Conservation (phyloP, 2,113 vertebrate species). For the Phaethornis superciliosus region DNA sequence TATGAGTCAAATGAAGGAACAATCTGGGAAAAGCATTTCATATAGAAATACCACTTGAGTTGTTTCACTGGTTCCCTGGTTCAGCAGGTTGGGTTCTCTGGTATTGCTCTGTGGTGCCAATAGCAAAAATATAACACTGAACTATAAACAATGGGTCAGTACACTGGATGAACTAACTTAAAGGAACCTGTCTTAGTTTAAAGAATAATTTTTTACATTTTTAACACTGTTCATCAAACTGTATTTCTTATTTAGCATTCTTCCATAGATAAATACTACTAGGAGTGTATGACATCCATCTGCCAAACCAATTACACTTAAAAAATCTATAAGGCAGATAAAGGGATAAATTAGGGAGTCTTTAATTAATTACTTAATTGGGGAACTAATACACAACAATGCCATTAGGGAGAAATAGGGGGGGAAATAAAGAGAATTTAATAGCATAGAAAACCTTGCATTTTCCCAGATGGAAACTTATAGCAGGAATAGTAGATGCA, state of each 20-base stretch:
- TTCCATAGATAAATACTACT: not conserved
- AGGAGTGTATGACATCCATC: not conserved
- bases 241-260: not conserved
- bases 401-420: fast-evolving
- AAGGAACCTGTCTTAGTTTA: not conserved
- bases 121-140: not conserved
- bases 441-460: fast-evolving
- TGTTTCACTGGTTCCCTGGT: not conserved
- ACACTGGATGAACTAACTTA: not conserved
- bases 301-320: not conserved
- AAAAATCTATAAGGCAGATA: not conserved
- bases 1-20: not conserved
- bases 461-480: not conserved
- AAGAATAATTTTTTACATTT: not conserved
- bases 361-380: not conserved
- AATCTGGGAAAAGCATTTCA: not conserved
- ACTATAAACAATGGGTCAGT: not conserved
- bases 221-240: not conserved
- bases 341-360: not conserved
- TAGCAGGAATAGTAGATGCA: not conserved
- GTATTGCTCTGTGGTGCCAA: not conserved
- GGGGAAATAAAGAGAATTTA: not conserved
- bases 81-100: not conserved
- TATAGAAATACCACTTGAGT: not conserved
- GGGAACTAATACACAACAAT: not conserved